Evolutionary conservation across 2,888 invertebrate species (phyloP).

Genomic region (Sminthurinus aureus): DNA sequence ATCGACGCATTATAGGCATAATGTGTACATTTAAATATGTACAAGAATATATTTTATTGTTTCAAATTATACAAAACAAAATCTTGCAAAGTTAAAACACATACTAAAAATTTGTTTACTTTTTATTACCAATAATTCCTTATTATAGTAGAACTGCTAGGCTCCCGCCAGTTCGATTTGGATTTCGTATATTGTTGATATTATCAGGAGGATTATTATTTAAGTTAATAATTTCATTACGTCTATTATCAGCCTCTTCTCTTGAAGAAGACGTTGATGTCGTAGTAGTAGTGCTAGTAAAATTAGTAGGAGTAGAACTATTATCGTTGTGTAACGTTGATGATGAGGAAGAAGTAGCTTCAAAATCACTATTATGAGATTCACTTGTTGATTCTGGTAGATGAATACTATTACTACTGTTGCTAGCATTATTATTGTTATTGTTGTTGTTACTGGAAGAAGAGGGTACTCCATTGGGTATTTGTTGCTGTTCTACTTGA

Average conservation of each 20-base stretch:
- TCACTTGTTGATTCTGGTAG: neutral
- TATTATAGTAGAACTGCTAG: slow-evolving; percentile 48
- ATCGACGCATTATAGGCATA: too few species aligned
- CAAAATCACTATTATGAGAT: neutral
- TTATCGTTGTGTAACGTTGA: neutral
- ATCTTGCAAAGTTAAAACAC: too few species aligned
- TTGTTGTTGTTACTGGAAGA: neutral
- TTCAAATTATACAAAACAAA: too few species aligned
- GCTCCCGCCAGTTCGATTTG: slow-evolving; percentile 42
- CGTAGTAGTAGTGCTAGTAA: neutral
- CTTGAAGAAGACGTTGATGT: neutral
- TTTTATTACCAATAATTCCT: neutral
- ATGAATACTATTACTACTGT: neutral
- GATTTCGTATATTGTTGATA: slow-evolving; percentile 16
- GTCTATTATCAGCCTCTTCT: neutral
- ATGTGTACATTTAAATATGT: too few species aligned
- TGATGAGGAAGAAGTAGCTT: too few species aligned
- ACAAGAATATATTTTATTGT: too few species aligned
- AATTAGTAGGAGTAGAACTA: neutral
- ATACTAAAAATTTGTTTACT: neutral
- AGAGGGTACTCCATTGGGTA: neutral
- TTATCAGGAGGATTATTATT: slow-evolving; percentile 23
- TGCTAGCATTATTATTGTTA: neutral
- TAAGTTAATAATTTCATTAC: slow-evolving; percentile 4
- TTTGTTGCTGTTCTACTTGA: neutral